A percentile compares a stretch with the other conserved stretches of the same genome.
Evolutionary conservation across 2,888 invertebrate species (phyloP).

Genomic region (Caenorhabditis sp.): DNA sequence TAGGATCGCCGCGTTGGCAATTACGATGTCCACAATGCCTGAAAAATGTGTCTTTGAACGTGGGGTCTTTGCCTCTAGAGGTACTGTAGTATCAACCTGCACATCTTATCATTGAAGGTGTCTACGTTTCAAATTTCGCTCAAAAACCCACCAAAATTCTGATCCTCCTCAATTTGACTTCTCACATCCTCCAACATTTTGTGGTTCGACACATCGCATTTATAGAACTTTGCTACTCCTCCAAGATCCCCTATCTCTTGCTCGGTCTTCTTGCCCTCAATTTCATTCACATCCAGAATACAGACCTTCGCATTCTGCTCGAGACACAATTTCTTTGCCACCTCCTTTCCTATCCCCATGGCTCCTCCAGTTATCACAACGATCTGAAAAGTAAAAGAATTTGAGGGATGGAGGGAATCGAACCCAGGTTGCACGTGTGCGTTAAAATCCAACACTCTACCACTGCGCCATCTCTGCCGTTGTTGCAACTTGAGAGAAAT

Average conservation of each 20-base stretch:
- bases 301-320: slow-evolving; percentile 32
- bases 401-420: too few species aligned
- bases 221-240: slow-evolving; percentile 39
- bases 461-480: neutral
- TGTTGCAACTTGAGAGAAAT: neutral
- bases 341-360: slow-evolving; percentile 44
- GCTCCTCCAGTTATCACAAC: slow-evolving; percentile 49
- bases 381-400: slow-evolving; percentile 16
- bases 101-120: too few species aligned
- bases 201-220: slow-evolving; percentile 33
- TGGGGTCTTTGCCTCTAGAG: too few species aligned
- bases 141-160: slow-evolving; percentile 10
- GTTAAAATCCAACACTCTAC: too few species aligned
- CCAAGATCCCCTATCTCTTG: slow-evolving; percentile 36
- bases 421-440: too few species aligned
- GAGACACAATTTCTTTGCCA: slow-evolving; percentile 23
- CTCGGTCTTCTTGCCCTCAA: slow-evolving; percentile 21
- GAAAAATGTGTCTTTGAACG: too few species aligned
- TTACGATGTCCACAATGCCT: slow-evolving; percentile 36
- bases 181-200: slow-evolving; percentile 18
- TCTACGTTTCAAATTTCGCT: too few species aligned
- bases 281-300: slow-evolving; percentile 47
- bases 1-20: slow-evolving; percentile 46
- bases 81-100: too few species aligned
- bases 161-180: slow-evolving; percentile 12